Base-by-base conservation (phyloP, 2,888 invertebrate species). In the Drosophila greeni region DNA sequence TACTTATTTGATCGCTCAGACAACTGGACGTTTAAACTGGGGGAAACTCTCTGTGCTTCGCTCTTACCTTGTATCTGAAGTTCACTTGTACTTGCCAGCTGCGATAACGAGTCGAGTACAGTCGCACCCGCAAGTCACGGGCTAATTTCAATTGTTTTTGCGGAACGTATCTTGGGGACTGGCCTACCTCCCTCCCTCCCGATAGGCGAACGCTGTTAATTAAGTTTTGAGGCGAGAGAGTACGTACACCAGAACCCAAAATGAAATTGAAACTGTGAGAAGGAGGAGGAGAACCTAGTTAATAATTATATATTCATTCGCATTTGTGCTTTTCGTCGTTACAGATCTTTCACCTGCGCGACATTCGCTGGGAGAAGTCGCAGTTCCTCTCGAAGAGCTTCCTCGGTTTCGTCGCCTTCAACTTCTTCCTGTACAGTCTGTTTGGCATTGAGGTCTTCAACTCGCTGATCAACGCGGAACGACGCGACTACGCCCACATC, bases 301-400 rank as follows among this genome's bases (percentile, higher is more conserved):
- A 37, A 42, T 52, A 23, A 40, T 48, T 43, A 45, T 49, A 39
- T 20, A 45, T 23, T 59, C 53, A 61, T 51, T 61, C 29, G 14
- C 40, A 29, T 9, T 42, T 53, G 52, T 16, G 31, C 36, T 4
- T 9, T 56, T 48, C 42, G n/a, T 14, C 43, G 75, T 87, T 88
- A 84, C n/a, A 95, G 95, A 94, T 96, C 49, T 97, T 97, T 89
- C 97, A 97, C 87, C 90, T 97, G 56, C 93, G 94, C 72, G 95
- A 96, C 86, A 93, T 95, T 74, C 93, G 94, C 70, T 96, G 94
- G 93, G 96, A 97, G 88, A 93, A 94, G 76, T 95, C 95, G 39
- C 93, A 96, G 87, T 97, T 97, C 89, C 91, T 97, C 51, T 95
- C 95, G 57, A 97, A 97, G 90, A 96, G 96, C 49, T 95, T 96